These are phyloP conservation scores for Apeltes quadracus DNA, from an alignment of 2,113 vertebrate genomes.

Conservation along the genomic window DNA sequence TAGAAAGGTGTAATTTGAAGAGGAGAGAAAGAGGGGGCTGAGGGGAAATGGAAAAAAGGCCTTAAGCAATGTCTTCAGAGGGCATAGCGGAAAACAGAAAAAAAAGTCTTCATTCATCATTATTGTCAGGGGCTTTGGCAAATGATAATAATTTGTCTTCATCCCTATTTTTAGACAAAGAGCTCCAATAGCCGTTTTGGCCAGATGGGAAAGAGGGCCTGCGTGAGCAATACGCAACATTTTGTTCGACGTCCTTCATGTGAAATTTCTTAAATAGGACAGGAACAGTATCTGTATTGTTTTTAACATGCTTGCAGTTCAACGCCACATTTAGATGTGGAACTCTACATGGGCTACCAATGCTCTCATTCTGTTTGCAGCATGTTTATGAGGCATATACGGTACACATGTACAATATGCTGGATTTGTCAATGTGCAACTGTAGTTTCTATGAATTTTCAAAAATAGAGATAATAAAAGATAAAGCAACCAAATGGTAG, in stretches of 20 bases:
- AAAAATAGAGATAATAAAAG: background rate
- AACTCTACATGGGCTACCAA: background rate
- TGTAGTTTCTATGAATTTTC: background rate
- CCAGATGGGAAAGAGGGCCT: conserved; percentile 96
- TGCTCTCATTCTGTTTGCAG: background rate
- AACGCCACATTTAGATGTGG: conserved; percentile 70
- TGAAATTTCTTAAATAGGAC: conserved; percentile 82
- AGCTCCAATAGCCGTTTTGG: conserved; percentile 96
- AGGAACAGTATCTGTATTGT: conserved; percentile 44
- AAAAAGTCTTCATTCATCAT: conserved; percentile 99
- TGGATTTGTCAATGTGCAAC: background rate
- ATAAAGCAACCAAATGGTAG: background rate
- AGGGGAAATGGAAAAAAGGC: conserved; percentile 82
- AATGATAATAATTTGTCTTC: conserved; percentile 99
- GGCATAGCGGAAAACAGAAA: conserved; percentile 84
- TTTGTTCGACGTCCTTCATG: conserved; percentile 75
- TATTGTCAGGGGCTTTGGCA: conserved; percentile 99
- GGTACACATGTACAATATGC: background rate
- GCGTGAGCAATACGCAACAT: conserved; percentile 86
- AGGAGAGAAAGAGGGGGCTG: conserved; percentile 38
- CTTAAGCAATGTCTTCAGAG: conserved; percentile 99
- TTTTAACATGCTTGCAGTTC: conserved; percentile 46
- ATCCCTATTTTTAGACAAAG: conserved; percentile 99
- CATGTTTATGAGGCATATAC: background rate
- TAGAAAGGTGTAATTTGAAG: conserved; percentile 28